Evolutionary conservation across 1,140 invertebrate species (phyloP).

Genomic region (Propsilocerus akamusi): DNA sequence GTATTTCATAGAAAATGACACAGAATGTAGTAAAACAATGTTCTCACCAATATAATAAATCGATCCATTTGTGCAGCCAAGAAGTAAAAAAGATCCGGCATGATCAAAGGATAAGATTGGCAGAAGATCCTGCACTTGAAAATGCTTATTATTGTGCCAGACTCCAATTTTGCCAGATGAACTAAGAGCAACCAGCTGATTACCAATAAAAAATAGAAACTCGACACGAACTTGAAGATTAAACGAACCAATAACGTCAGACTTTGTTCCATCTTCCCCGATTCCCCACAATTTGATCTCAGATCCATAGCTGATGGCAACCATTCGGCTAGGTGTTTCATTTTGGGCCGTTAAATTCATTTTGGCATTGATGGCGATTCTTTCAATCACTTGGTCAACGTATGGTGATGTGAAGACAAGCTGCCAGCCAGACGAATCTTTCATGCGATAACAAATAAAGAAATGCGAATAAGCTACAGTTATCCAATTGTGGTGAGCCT

Average conservation of each 20-base stretch:
- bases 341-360: constrained; percentile 30
- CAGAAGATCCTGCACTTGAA: constrained; percentile 92
- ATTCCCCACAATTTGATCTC: constrained; percentile 81
- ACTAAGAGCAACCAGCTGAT: constrained; percentile 86
- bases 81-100: constrained; percentile 82
- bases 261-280: constrained; percentile 54
- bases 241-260: constrained; percentile 68
- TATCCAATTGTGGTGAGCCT: constrained; percentile 96
- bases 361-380: constrained; percentile 90
- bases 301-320: constrained; percentile 71
- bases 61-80: constrained; percentile 90
- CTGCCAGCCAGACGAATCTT: constrained; percentile 92
- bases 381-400: constrained; percentile 74
- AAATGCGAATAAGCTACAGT: constrained; percentile 91
- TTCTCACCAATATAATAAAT: constrained; percentile 88
- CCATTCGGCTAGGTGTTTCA: constrained; percentile 49
- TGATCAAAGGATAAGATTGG: constrained; percentile 91
- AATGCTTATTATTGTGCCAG: constrained; percentile 97
- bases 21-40: constrained; percentile 5
- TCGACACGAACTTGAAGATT: constrained; percentile 84
- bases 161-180: constrained; percentile 92
- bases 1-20: constrained; percentile 19
- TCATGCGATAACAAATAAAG: constrained; percentile 84
- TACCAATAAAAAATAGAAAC: constrained; percentile 93
- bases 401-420: constrained; percentile 84